Evolutionary conservation across 2,113 vertebrate genomes (phyloP), one percentile per base, ranked within the genome.

Genomic region (Mobula hypostoma): DNA sequence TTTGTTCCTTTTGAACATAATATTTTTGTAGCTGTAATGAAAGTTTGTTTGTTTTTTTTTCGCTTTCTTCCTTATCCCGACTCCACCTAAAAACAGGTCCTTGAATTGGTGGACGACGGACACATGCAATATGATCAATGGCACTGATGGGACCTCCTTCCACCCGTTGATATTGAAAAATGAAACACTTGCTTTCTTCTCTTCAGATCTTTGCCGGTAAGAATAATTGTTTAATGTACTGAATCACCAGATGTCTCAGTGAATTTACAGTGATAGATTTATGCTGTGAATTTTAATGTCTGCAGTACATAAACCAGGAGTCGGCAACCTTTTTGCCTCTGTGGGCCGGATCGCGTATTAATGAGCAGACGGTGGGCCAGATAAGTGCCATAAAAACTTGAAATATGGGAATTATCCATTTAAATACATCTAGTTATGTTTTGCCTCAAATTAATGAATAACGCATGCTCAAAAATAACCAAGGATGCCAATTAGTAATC

Each of bases 201-300:
- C 98, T 24, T 98, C 99, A 2, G 99, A 99, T 93, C 97, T 99
- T 94, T 99, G 99, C 97, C 98, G 99, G 99, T 99, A 95, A 96
- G 96, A 94, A 27, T 66, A 70, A 32, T 82, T 87, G 58, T 63
- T 14, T 88, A 78, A 32, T 78, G 12, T 32, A 40, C 36, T 17
- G 8, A 4, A 32, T 32, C 77, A 78, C 0, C 12, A 15, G n/a
- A 4, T n/a, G 14, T 17, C 24, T 58, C 21, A 19, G 32, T 48
- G 8, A 82, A 29, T n/a, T 12, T n/a, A 24, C 83, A 87, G 27
- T 29, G 27, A 87, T 61, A 12, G 7, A 56, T 85, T 27, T 27
- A 85, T 56, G 27, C 7, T 7, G 21, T 58, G 82, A 0, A 3
- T 85, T 85, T 61, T 61, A 85, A 85, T 85, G 48, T 85, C 11